These are phyloP conservation scores for Lepidochitona cinerea DNA, from an alignment of 2,888 invertebrate species.

Conservation along the genomic window DNA sequence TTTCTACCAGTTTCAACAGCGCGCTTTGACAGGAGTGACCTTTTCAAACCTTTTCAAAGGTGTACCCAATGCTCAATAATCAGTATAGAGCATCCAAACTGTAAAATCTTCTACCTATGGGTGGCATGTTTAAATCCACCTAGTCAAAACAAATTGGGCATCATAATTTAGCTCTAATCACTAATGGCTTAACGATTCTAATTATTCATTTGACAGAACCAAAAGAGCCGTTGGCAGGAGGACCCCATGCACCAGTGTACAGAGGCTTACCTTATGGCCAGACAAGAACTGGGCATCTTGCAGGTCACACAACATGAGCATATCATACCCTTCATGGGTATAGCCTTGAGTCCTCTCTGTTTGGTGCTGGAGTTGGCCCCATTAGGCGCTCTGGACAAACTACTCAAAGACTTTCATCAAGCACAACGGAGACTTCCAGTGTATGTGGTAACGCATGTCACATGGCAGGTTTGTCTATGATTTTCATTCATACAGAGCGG, in stretches of 20 bases:
- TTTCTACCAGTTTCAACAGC: too few relatives aligned
- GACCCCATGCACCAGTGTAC: conserved; percentile 71
- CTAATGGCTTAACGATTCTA: too few relatives aligned
- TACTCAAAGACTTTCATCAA: conserved; percentile 87
- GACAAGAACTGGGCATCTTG: conserved; percentile 94
- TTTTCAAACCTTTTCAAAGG: too few relatives aligned
- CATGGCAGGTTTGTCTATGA: conserved; percentile 79
- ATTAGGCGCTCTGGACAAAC: conserved; percentile 88
- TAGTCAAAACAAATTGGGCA: too few relatives aligned
- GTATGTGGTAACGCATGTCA: conserved; percentile 85
- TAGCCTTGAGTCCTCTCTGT: conserved; percentile 90
- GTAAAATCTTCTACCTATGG: too few relatives aligned
- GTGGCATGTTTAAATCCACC: too few relatives aligned
- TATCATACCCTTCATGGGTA: conserved; percentile 92
- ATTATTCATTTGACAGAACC: too few relatives aligned
- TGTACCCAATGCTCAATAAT: too few relatives aligned
- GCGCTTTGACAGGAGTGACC: too few relatives aligned
- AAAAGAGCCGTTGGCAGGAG: conserved; percentile 71
- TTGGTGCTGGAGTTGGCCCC: conserved; percentile 93
- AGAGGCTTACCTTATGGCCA: conserved; percentile 93
- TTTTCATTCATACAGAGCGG: too few relatives aligned
- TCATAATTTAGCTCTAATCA: too few relatives aligned
- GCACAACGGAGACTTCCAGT: conserved; percentile 87
- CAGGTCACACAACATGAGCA: conserved; percentile 90
- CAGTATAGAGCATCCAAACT: too few relatives aligned